Evolutionary conservation across 2,888 invertebrate species (phyloP).

Genomic region (Beris chalybata): DNA sequence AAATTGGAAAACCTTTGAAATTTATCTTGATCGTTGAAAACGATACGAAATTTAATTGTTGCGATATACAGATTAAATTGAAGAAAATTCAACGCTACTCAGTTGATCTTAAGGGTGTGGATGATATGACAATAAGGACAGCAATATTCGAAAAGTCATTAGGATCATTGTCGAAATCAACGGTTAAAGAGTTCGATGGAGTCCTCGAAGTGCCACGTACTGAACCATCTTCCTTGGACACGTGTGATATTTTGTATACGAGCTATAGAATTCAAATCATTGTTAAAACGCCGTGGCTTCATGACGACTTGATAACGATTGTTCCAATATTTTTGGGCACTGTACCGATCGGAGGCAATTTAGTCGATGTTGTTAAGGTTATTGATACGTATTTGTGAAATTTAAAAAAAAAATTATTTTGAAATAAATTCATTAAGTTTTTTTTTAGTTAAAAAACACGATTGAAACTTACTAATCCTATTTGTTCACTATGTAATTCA

Average conservation of each 20-base stretch:
- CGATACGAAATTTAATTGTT: conserved; percentile 8
- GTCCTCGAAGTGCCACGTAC: conserved; percentile 1
- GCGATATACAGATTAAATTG: background rate
- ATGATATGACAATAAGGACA: background rate
- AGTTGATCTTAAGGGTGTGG: background rate
- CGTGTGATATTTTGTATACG: conserved; percentile 10
- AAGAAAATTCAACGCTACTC: background rate
- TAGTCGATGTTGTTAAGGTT: conserved; percentile 3
- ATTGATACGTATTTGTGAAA: conserved; percentile 13
- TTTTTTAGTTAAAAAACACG: too few relatives aligned
- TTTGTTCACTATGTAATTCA: too few relatives aligned
- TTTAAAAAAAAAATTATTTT: background rate
- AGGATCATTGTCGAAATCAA: conserved; percentile 10
- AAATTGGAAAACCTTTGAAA: conserved; percentile 8
- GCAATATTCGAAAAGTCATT: conserved; percentile 13
- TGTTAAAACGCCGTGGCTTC: conserved; percentile 11
- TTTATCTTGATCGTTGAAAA: conserved; percentile 14
- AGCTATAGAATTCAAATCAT: conserved; percentile 16
- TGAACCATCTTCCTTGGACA: conserved; percentile 12
- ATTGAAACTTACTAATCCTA: too few relatives aligned
- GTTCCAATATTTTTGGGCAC: conserved; percentile 14
- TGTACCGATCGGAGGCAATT: conserved; percentile 10
- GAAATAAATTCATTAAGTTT: too few relatives aligned
- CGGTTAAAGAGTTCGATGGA: conserved; percentile 2
- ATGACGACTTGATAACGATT: conserved; percentile 8